Evolutionary conservation across 2,113 vertebrate species (phyloP).

Genomic region (Callospermophilus lateralis): DNA sequence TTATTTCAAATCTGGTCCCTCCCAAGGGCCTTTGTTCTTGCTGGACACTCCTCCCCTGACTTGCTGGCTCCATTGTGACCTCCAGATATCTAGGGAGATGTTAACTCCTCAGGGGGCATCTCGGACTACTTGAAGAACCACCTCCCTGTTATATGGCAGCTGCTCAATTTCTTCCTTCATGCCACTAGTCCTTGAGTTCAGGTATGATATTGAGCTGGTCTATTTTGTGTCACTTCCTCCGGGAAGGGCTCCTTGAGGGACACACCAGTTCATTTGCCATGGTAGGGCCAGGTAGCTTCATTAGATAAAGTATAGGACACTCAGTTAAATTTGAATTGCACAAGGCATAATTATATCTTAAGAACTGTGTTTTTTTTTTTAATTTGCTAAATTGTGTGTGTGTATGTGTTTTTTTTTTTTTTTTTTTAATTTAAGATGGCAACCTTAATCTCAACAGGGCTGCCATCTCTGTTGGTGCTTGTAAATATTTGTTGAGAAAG

Average conservation of each 20-base stretch:
- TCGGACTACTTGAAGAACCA: neutral
- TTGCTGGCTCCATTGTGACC: neutral
- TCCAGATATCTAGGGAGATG: neutral
- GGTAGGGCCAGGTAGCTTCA: neutral
- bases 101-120: neutral
- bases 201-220: neutral
- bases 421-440: neutral
- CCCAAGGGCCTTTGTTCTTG: neutral
- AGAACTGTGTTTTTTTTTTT: conserved; percentile 2
- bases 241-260: neutral
- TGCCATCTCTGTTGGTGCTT: neutral
- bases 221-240: neutral
- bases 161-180: neutral
- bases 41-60: neutral
- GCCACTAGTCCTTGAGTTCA: neutral
- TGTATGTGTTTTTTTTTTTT: no score
- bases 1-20: neutral
- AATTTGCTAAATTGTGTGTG: neutral
- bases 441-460: neutral
- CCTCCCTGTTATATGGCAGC: neutral
- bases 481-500: neutral
- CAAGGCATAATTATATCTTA: neutral
- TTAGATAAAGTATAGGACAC: neutral
- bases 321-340: neutral
- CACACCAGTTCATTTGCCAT: neutral